Evolutionary conservation across 1,140 invertebrate genomes (phyloP).

Genomic region (Aphaenogaster rudis): DNA sequence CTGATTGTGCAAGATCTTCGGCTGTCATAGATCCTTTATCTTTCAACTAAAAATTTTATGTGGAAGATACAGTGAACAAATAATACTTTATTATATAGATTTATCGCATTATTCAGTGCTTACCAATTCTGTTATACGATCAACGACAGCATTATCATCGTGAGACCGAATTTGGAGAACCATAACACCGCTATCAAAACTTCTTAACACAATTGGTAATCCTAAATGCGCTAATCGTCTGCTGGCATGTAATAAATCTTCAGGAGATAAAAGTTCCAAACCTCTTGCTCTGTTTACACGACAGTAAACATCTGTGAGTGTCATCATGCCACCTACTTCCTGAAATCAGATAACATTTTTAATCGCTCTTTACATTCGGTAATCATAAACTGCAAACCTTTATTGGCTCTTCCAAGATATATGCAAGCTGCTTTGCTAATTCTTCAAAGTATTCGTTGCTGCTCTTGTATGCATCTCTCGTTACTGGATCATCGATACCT

Average conservation of each 20-base stretch:
- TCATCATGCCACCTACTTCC: slow-evolving; percentile 98
- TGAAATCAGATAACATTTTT: slow-evolving; percentile 82
- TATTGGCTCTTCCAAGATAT: slow-evolving; percentile 93
- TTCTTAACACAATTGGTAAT: slow-evolving; percentile 92
- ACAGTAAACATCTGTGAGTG: slow-evolving; percentile 98
- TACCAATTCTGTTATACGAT: slow-evolving; percentile 91
- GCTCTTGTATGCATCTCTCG: slow-evolving; percentile 94
- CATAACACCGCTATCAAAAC: slow-evolving; percentile 96
- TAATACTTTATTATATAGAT: neutral
- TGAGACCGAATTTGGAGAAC: slow-evolving; percentile 94
- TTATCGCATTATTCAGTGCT: slow-evolving; percentile 64
- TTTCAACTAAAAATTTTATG: slow-evolving; percentile 89
- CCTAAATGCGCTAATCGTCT: slow-evolving; percentile 88
- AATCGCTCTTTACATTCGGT: neutral
- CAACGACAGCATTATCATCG: slow-evolving; percentile 92
- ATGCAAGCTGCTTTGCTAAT: slow-evolving; percentile 94
- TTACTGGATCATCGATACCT: slow-evolving; percentile 99
- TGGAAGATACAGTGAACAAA: neutral
- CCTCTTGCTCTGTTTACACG: slow-evolving; percentile 96
- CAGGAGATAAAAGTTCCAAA: slow-evolving; percentile 96
- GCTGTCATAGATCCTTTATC: slow-evolving; percentile 92
- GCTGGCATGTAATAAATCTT: slow-evolving; percentile 97
- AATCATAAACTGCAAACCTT: slow-evolving; percentile 87
- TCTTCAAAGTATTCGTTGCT: slow-evolving; percentile 95
- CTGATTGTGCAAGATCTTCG: slow-evolving; percentile 93